A percentile compares a stretch with the other conserved stretches of the same genome.
Evolutionary conservation across 2,888 invertebrate species (phyloP).

Genomic region (Drosophila eohydei): DNA sequence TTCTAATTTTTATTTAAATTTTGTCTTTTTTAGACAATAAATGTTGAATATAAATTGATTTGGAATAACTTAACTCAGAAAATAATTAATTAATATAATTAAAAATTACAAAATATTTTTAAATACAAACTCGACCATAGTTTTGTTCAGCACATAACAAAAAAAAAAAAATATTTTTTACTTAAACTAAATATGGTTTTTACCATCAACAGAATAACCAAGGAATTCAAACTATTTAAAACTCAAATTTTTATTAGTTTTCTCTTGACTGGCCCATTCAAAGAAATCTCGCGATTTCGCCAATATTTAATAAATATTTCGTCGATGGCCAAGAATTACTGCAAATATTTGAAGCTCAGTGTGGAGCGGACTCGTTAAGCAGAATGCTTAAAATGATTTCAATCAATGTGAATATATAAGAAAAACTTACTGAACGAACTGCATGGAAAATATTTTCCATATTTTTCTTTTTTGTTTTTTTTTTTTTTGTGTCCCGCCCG

Average conservation of each 20-base stretch:
- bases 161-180: background rate
- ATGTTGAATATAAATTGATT: too few species aligned
- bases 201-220: background rate
- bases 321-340: constrained; percentile 16
- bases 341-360: constrained; percentile 42
- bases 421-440: background rate
- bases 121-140: too few species aligned
- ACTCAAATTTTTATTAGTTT: background rate
- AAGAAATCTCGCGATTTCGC: background rate
- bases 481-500: constrained; percentile 3
- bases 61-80: too few species aligned
- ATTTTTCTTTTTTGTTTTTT: constrained; percentile 18
- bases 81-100: too few species aligned
- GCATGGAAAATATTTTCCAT: constrained; percentile 34
- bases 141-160: background rate
- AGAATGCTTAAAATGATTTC: constrained; percentile 54
- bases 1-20: too few species aligned
- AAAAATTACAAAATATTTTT: too few species aligned
- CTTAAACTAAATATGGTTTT: too few species aligned
- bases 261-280: background rate
- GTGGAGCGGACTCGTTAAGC: constrained; percentile 16
- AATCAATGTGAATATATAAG: constrained; percentile 21
- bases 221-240: background rate
- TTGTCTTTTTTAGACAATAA: too few species aligned
- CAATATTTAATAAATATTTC: constrained; percentile 16